Evolutionary conservation across 2,797 vertebrate species (phyloP), one percentile per base, ranked within the genome.

Genomic region (Fratercula arctica): DNA sequence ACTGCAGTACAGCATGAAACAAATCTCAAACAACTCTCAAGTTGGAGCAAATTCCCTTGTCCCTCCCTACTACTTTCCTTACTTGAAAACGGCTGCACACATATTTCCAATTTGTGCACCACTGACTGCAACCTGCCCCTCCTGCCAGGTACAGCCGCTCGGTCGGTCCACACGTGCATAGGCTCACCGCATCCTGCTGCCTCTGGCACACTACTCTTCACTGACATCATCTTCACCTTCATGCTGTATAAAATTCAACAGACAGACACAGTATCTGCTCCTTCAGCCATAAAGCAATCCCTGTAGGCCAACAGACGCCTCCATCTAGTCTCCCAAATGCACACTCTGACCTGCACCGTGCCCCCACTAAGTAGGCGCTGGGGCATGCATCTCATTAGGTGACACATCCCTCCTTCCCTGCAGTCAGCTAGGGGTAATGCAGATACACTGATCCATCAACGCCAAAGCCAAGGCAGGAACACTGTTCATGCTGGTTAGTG

Each of bases 191-290:
- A 85, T 43, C 53, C 87, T 56, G 33, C 79, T 77, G 93, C 80
- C 63, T 86, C 89, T 84, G 85, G 79, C 79, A 95, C 70, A 16
- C 68, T 31, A 33, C 50, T 89, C 84, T 67, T 85, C 72, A 74
- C 53, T 70, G 91, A 84, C 83, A 92, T 89, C 88, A 91, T 50
- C 80, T 91, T 87, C 88, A 89, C 85, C 74, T 80, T 78, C 85
- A 31, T 3, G 74, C 85, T 81, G 72, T 53, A 67, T 59, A 93
- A 91, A 85, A 93, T 69, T 48, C 95, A 93, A 66, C 53, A 83
- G 75, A 26, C 45, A 88, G 76, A 54, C 79, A 85, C 15, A 29
- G 26, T 41, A 90, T 81, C 61, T 86, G 67, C 69, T 93, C 59
- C 53, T 59, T 69, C 63, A 78, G 90, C 56, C 78, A 83, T 46